Evolutionary conservation across 2,113 vertebrate species (phyloP), one percentile per base, ranked within the genome.

Genomic region (Saccopteryx bilineata): DNA sequence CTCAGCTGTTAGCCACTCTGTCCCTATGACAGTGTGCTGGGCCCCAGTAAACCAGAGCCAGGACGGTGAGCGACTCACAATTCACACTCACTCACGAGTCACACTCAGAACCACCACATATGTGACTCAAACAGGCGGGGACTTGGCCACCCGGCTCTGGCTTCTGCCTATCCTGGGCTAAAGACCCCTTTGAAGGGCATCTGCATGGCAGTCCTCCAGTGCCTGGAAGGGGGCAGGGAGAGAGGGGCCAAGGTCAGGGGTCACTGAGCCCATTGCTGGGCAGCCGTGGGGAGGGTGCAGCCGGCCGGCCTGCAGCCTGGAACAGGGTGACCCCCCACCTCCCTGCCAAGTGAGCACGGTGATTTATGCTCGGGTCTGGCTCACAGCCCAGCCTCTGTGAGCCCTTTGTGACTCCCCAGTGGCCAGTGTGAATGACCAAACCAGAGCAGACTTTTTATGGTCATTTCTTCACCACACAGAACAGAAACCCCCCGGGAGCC

Each of bases 321-420:
- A 24, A 18, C 33, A 71, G 39, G 23, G 15, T 15, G n/a, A 24
- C n/a, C 15, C 66, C 58, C 15, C 31, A 24, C 52, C 15, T 26
- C 50, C 48, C 60, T 23, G 5, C 10, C 24, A 4, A 11, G 1
- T 33, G 65, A 10, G 10, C 1, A 0, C 13, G 9, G 11, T 76
- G 94, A 84, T 56, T 84, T 48, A 60, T 0, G 0, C 65, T 13
- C 65, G 13, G n/a, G 9, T 5, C 56, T 4, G 2, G 78, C 68
- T 68, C 54, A 5, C 31, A 46, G 89, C 39, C 13, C n/a, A n/a
- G n/a, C n/a, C n/a, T n/a, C n/a, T 21, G 8, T 0, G 15, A 92
- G 69, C 63, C 69, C 58, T 95, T 63, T 83, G 94, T 39, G 92
- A 82, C 83, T 96, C 95, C 89, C 93, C 12, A 1, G 85, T 31